Conservation (phyloP, 2,888 invertebrate species). For the Rhagonycha lutea region DNA sequence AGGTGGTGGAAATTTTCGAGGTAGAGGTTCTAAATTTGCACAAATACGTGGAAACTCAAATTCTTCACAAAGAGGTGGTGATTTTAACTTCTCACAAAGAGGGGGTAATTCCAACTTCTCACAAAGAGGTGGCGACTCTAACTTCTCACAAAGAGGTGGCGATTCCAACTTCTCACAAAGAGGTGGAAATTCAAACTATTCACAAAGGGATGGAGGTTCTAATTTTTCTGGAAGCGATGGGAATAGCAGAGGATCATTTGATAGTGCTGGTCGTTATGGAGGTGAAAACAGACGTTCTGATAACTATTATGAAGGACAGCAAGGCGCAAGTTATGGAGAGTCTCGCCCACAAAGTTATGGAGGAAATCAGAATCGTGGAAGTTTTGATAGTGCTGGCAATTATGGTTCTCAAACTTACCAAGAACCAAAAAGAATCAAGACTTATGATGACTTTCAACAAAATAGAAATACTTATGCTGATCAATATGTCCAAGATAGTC, state of each 20-base stretch:
- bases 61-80: slow-evolving; percentile 8
- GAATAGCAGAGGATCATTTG: slow-evolving; percentile 29
- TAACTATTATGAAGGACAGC: slow-evolving; percentile 24
- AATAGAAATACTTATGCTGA: slow-evolving; percentile 52
- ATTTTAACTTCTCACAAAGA: slow-evolving; percentile 40
- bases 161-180: slow-evolving; percentile 2
- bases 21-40: slow-evolving; percentile 30
- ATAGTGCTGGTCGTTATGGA: slow-evolving; percentile 40
- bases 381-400: slow-evolving; percentile 45
- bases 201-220: slow-evolving; percentile 27
- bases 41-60: slow-evolving; percentile 19
- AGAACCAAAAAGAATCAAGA: slow-evolving; percentile 52
- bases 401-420: slow-evolving; percentile 37
- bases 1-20: slow-evolving; percentile 52
- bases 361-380: slow-evolving; percentile 28
- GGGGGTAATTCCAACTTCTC: slow-evolving; percentile 16
- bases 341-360: slow-evolving; percentile 45
- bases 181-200: slow-evolving; percentile 8
- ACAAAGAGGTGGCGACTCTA: slow-evolving; percentile 32
- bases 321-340: slow-evolving; percentile 28
- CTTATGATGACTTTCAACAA: slow-evolving; percentile 52
- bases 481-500: slow-evolving; percentile 54
- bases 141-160: slow-evolving; percentile 28
- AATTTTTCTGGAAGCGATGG: slow-evolving; percentile 33
- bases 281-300: slow-evolving; percentile 17